Conservation (phyloP, 30 jellyfish, hydroid and myxozoan genomes). For the Chrysaora quinquecirrha region DNA sequence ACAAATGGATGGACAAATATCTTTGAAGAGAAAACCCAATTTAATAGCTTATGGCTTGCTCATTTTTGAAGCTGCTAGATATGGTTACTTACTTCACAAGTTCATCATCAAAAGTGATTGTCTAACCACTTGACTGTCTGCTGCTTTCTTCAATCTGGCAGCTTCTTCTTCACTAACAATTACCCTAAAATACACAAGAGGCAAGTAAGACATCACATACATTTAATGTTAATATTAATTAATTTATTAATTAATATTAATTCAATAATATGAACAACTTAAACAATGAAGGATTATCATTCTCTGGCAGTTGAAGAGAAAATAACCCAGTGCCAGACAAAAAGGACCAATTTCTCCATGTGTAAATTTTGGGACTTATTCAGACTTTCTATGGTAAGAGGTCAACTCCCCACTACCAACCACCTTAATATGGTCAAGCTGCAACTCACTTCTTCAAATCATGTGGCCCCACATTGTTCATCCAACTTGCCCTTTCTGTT, state of each 20-base stretch:
- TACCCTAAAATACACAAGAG: background rate
- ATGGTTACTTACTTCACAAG: conserved; percentile 40
- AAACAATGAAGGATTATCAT: too few relatives aligned
- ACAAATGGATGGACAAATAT: too few relatives aligned
- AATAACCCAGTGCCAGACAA: background rate
- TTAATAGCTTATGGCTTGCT: background rate
- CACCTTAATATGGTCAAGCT: too few relatives aligned
- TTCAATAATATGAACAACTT: background rate
- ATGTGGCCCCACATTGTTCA: too few relatives aligned
- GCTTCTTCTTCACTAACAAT: conserved; percentile 68
- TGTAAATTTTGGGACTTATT: background rate
- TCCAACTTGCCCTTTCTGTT: too few relatives aligned
- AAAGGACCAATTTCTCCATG: background rate
- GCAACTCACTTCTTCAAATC: too few relatives aligned
- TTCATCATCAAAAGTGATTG: conserved; percentile 52
- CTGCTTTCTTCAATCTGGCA: conserved; percentile 46
- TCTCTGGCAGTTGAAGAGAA: background rate
- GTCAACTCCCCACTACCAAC: too few relatives aligned
- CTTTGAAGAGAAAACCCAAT: background rate
- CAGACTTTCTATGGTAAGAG: too few relatives aligned
- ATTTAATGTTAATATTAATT: too few relatives aligned
- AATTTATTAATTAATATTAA: too few relatives aligned
- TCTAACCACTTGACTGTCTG: conserved; percentile 33
- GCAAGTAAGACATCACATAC: background rate
- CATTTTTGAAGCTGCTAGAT: too few relatives aligned